Evolutionary conservation across 2,888 invertebrate genomes (phyloP).

Genomic region (Catonia carolina): DNA sequence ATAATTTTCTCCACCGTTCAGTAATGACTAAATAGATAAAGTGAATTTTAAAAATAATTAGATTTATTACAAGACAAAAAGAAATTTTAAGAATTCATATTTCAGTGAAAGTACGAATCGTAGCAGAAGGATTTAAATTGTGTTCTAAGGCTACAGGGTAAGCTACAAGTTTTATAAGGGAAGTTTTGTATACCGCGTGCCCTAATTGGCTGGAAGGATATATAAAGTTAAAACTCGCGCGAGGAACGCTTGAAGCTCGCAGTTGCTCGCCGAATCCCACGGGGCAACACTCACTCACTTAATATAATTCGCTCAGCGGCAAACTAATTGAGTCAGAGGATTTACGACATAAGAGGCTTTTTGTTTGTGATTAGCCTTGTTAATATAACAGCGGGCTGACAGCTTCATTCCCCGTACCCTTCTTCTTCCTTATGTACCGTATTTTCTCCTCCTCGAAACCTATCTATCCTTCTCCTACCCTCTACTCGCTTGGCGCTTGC

Average conservation of each 20-base stretch:
- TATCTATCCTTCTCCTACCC: neutral
- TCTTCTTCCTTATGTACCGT: neutral
- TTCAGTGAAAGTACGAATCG: too few relatives aligned
- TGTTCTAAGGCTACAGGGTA: too few relatives aligned
- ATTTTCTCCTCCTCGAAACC: neutral
- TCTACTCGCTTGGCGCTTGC: neutral
- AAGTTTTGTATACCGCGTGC: neutral
- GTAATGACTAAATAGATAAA: too few relatives aligned
- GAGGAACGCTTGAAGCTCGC: too few relatives aligned
- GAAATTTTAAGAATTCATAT: too few relatives aligned
- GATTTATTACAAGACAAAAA: too few relatives aligned
- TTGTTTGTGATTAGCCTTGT: constrained; percentile 23
- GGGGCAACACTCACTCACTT: constrained; percentile 19
- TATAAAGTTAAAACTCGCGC: too few relatives aligned
- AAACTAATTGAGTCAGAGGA: constrained; percentile 24
- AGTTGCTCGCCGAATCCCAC: neutral
- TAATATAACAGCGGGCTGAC: constrained; percentile 21
- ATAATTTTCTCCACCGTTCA: too few relatives aligned
- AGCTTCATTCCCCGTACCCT: constrained; percentile 7
- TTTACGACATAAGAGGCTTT: constrained; percentile 26
- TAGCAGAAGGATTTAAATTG: too few relatives aligned
- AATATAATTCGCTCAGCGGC: constrained; percentile 21
- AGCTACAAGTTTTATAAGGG: too few relatives aligned
- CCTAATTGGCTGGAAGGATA: too few relatives aligned
- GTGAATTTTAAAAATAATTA: too few relatives aligned